Percentiles rank a stretch among this genome's conserved stretches.
These are phyloP conservation scores for Ctenoplectra terminalis DNA, from an alignment of 1,140 invertebrate genomes.

Conservation along the genomic window DNA sequence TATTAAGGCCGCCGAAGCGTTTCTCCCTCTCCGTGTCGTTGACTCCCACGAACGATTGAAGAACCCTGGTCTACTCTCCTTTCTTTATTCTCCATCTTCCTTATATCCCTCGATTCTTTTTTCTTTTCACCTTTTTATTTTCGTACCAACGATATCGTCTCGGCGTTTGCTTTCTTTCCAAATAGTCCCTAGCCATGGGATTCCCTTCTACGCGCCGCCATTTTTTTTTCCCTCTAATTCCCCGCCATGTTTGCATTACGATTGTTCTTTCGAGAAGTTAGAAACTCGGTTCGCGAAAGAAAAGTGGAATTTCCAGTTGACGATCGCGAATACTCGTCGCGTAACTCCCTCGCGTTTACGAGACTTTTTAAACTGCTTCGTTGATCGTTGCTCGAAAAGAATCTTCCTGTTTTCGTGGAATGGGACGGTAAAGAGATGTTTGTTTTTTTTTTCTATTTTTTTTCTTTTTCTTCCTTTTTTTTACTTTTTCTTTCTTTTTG, in stretches of 20 bases:
- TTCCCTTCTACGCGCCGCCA: not conserved
- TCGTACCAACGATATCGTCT: slow-evolving; percentile 6
- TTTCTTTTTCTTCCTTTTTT: no score
- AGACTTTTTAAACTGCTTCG: not conserved
- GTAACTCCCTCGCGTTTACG: not conserved
- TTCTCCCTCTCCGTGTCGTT: slow-evolving; percentile 21
- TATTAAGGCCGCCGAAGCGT: slow-evolving; percentile 32
- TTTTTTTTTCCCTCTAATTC: not conserved
- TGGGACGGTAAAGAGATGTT: no score
- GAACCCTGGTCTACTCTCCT: not conserved
- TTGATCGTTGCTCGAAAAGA: not conserved
- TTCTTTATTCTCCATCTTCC: not conserved
- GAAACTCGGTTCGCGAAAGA: not conserved
- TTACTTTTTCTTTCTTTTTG: no score
- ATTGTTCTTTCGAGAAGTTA: not conserved
- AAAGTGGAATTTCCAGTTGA: not conserved
- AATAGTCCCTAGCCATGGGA: not conserved
- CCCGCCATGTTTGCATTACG: not conserved
- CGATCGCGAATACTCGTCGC: not conserved
- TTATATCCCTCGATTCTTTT: no score
- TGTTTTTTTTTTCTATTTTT: no score
- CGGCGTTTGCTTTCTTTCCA: not conserved
- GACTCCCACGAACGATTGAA: slow-evolving; percentile 16
- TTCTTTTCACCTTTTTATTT: not conserved
- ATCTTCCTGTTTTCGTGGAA: not conserved